phyloP scores from a whole-genome alignment of 2,888 invertebrate species.

The Philereme transversata region DNA sequence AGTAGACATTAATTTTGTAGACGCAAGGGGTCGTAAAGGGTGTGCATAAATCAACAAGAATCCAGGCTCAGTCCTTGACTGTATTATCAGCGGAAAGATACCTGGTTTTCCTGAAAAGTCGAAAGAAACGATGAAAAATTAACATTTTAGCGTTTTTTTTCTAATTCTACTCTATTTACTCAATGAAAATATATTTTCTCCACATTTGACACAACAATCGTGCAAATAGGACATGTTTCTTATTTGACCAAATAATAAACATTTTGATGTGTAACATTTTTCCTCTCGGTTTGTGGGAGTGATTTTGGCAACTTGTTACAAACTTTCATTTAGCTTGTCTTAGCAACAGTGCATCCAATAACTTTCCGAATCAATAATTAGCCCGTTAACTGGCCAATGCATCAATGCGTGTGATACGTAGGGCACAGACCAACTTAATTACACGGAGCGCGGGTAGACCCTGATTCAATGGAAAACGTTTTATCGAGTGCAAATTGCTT shows the following conservation, averaged over 20 bases:
- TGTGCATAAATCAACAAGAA: conserved; percentile 22
- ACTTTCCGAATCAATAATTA: background rate
- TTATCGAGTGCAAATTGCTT: conserved; percentile 61
- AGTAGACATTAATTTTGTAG: conserved; percentile 16
- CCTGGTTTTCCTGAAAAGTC: conserved; percentile 2
- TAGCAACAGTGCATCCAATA: no score
- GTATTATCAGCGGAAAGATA: conserved; percentile 13
- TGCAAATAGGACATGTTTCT: no score
- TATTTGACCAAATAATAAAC: no score
- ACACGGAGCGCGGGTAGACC: conserved; percentile 1
- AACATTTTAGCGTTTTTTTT: background rate
- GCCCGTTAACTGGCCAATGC: conserved; percentile 1
- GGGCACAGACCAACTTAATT: conserved; percentile 17
- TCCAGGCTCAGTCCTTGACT: conserved; percentile 6
- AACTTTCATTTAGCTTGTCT: no score
- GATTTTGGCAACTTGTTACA: no score
- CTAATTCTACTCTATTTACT: no score
- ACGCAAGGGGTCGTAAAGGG: conserved; percentile 9
- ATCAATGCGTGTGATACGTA: conserved; percentile 16
- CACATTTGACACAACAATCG: no score
- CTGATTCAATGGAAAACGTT: conserved; percentile 61
- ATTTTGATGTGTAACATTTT: no score
- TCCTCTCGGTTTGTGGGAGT: no score
- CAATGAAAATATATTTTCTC: no score
- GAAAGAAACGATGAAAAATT: background rate